Base-by-base conservation (phyloP, 2,888 invertebrate species). In the Ischnus inquisitorius region DNA sequence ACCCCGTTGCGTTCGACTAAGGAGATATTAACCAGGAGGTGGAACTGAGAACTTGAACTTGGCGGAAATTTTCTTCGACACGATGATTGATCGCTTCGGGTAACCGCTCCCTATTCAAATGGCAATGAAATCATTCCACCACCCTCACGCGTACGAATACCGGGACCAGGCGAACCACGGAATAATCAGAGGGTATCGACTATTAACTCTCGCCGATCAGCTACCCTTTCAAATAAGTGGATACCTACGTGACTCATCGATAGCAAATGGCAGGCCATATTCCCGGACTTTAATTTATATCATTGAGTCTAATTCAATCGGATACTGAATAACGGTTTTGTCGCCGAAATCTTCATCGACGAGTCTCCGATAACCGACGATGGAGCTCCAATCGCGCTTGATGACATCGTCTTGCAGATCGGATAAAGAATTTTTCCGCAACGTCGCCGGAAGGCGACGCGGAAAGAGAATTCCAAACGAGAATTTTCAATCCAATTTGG, bases 211-310 rank as follows among this genome's bases (percentile, higher is more conserved):
- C 83, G 72, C 43, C 51, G 68, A 64, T 14, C 19, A 69, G 62
- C 75, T 71, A 10, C 10, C 22, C 19, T 64, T 65, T 60, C 69
- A 57, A 79, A 79, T 79, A 83, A 83, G 83, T 76, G 79, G 83
- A 83, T 71, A 79, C 83, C 75, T 83, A 83, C 83, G 83, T 83
- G 83, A 83, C 79, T 79, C 83, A 83, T 83, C 71, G 83, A 71
- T 48, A 48, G 71, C 74, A 83, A 83, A 68, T 41, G 79, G 69
- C 64, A 34, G 57, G 34, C 77, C 8, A 51, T 8, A 19, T 10
- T 54, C 54, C 2, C 19, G 3, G 48, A 39, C 62, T 39, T 28
- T 60, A 68, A 67, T 68, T 57, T 34, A 57, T 60, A 25, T 34
- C 16, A 46, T 79, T 74, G 19, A 74, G 57, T 34, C 19, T 76